A percentile compares a stretch with the other conserved stretches of the same genome.
phyloP scores from a whole-genome alignment of 2,888 invertebrate genomes.

The Bimastos eiseni region DNA sequence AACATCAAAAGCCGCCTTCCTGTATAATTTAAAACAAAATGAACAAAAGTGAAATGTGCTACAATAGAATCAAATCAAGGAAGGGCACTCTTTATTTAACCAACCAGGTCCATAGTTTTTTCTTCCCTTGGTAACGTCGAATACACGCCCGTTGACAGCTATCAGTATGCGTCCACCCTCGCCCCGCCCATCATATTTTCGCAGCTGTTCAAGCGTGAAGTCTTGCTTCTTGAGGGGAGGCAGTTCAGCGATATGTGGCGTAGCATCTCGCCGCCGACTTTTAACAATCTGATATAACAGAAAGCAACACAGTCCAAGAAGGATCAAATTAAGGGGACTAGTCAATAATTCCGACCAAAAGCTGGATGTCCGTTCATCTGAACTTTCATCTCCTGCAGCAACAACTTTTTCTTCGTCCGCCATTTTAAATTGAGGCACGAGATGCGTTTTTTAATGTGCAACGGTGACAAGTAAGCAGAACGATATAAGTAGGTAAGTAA shows the following conservation, averaged over 20 bases:
- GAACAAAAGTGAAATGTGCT: background rate
- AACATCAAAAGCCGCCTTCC: background rate
- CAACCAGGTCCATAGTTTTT: conserved; percentile 90
- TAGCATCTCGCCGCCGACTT: conserved; percentile 47
- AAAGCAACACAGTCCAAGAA: conserved; percentile 73
- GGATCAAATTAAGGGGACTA: conserved; percentile 74
- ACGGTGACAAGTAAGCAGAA: background rate
- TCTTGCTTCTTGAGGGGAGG: conserved; percentile 83
- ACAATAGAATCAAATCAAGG: background rate
- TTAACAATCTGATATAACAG: conserved; percentile 75
- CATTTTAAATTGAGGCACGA: background rate
- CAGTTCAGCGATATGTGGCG: conserved; percentile 64
- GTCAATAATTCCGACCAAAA: conserved; percentile 23
- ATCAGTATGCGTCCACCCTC: conserved; percentile 74
- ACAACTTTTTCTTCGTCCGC: conserved; percentile 3
- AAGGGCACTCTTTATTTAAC: background rate
- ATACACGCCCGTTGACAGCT: conserved; percentile 91
- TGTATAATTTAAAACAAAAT: background rate
- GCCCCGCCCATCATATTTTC: conserved; percentile 67
- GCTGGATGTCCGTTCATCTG: background rate
- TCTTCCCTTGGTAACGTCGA: conserved; percentile 85
- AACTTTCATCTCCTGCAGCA: background rate
- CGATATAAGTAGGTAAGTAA: too few species aligned
- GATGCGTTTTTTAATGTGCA: background rate
- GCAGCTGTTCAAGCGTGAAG: conserved; percentile 84